Evolutionary conservation across 2,113 vertebrate species (phyloP), one percentile per base, ranked within the genome.

Genomic region (Anhinga rufa): DNA sequence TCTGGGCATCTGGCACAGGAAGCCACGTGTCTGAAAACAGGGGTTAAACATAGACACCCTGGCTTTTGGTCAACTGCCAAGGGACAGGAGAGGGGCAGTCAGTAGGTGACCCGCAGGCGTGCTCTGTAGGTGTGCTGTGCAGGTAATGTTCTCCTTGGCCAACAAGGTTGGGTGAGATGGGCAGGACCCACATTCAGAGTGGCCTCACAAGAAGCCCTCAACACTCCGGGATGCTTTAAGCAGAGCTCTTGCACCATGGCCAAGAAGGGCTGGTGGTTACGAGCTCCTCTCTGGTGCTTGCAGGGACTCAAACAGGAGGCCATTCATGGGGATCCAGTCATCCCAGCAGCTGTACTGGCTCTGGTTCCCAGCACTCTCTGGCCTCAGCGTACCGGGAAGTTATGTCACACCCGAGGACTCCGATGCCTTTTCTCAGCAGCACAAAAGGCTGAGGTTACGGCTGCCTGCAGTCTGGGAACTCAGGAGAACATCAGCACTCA

Each of bases 371-470:
- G 34, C 5, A 34, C 54, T 22, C 34, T 2, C n/a, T 52, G 29
- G 16, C 42, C 65, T 48, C 60, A 9, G 54, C 0, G 0, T 21
- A 29, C 9, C 0, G 5, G 68, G 29, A 58, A 34, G 32, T 28
- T 58, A 14, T 4, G 16, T 38, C 88, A 38, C 25, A 46, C 17
- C 4, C 8, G 0, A 74, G 65, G 85, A 29, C 52, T 65, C 70
- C 7, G 20, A 15, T 17, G 48, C 19, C 57, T 61, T 64, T 74
- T 32, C 86, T 46, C 61, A 24, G 36, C 13, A 20, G 24, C 9
- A 6, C n/a, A 38, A n/a, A 29, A 52, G 38, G 79, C 57, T 82
- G 88, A 72, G 32, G 61, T 60, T 66, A 34, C 7, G 4, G 61
- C 62, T 58, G 90, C 17, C 55, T n/a, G 54, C 8, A 44, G 48